Evolutionary conservation across 1,140 invertebrate species (phyloP), one percentile per base, ranked within the genome.

Genomic region (Halesus radiatus): DNA sequence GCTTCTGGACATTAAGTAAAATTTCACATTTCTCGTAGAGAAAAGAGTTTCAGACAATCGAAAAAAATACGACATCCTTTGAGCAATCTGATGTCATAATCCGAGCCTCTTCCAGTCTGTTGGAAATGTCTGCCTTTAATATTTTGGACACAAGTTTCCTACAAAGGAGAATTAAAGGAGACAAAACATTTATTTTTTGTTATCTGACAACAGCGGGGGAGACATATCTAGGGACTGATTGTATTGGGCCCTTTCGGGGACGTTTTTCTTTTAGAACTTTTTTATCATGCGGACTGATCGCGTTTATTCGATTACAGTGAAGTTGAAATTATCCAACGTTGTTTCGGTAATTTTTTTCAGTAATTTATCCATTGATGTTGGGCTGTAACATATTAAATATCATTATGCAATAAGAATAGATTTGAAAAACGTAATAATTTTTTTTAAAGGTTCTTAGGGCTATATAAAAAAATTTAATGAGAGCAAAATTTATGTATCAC

Each of bases 61-160:
- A 68, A 52, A 73, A 73, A 62, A 74, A 26, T 8, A 26, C 18
- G 37, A 75, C 53, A 16, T 26, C 70, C 53, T 74, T 79, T 60
- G 18, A 50, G 70, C 73, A 37, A 75, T 75, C 32, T 62, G 56
- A 75, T 29, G 73, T 75, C 73, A 60, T 50, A 45, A 60, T 62
- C 53, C 53, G 26, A 29, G 29, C 53, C 56, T 53, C 16, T 75
- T 62, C 73, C 73, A 75, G 80, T 62, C 80, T 78, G 76, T 45
- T 76, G 53, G 66, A 68, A 78, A 78, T 78, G 76, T 78, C 66
- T 73, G 80, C 76, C 45, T 78, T 78, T 78, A 81, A 81, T 77
- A 80, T 73, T 80, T 81, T 78, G 68, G 52, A 77, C 80, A 77
- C 53, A 81, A 81, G 76, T 81, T 81, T 56, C 76, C 70, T 72